phyloP scores from a whole-genome alignment of 2,888 invertebrate genomes.

The Mamestra brassicae region DNA sequence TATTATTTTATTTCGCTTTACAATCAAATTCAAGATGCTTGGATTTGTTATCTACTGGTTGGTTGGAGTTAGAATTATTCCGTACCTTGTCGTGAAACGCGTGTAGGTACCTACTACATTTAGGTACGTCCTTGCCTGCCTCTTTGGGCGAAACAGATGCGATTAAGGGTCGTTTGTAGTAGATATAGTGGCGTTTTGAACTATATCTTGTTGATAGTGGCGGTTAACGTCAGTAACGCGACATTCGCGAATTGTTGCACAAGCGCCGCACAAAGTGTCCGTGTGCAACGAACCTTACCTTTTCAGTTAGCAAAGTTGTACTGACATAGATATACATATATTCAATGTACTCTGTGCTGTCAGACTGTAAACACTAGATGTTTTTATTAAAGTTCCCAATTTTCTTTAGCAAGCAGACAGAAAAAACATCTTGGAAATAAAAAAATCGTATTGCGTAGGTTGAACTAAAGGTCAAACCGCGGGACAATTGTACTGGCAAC shows the following conservation, averaged over 20 bases:
- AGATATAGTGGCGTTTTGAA: no score
- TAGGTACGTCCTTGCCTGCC: no score
- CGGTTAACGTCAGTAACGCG: not conserved
- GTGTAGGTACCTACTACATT: no score
- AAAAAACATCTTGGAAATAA: constrained; percentile 24
- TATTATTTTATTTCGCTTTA: no score
- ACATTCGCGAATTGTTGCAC: not conserved
- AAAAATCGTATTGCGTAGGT: constrained; percentile 36
- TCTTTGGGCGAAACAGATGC: no score
- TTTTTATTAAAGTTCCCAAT: constrained; percentile 50
- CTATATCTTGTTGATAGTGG: no score
- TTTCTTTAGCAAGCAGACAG: constrained; percentile 48
- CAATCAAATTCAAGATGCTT: no score
- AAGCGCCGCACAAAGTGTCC: not conserved
- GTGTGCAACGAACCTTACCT: not conserved
- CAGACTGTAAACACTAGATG: constrained; percentile 30
- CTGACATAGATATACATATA: constrained; percentile 25
- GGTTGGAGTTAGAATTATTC: no score
- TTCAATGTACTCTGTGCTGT: no score
- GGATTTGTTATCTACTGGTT: no score
- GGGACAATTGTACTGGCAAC: constrained; percentile 4
- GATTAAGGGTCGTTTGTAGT: no score
- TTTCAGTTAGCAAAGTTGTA: constrained; percentile 20
- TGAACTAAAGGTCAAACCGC: constrained; percentile 28
- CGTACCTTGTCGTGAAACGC: no score